Evolutionary conservation across 2,797 vertebrate genomes (phyloP).

Genomic region (Pteronotus mesoamericanus): DNA sequence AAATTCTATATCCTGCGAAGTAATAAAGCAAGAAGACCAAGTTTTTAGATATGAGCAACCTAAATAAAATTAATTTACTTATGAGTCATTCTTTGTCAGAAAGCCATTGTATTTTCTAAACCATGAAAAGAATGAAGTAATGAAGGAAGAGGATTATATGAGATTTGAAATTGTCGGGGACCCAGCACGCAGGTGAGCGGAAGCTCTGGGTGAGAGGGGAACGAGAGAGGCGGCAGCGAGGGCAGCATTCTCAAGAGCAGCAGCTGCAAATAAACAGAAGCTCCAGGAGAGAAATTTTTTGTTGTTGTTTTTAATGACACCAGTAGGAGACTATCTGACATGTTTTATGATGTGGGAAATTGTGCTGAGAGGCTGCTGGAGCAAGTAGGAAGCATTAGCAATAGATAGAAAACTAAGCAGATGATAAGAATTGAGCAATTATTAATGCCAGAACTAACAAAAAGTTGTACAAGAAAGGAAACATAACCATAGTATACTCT

Average conservation of each 20-base stretch:
- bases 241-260: not conserved
- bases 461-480: not conserved
- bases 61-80: not conserved
- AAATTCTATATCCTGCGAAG: not conserved
- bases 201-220: not conserved
- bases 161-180: not conserved
- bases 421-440: not conserved
- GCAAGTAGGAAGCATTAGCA: not conserved
- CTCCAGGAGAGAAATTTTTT: not conserved
- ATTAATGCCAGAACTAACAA: not conserved
- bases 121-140: not conserved
- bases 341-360: not conserved
- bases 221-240: not conserved
- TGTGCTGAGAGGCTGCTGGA: not conserved
- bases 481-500: not conserved
- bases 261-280: not conserved
- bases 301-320: not conserved
- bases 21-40: not conserved
- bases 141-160: not conserved
- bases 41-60: not conserved
- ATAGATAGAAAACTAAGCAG: not conserved
- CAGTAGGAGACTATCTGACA: not conserved
- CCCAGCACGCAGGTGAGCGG: not conserved
- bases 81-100: not conserved
- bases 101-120: not conserved